Evolutionary conservation across 1,140 invertebrate genomes (phyloP).

Genomic region (Procambarus virginalis): DNA sequence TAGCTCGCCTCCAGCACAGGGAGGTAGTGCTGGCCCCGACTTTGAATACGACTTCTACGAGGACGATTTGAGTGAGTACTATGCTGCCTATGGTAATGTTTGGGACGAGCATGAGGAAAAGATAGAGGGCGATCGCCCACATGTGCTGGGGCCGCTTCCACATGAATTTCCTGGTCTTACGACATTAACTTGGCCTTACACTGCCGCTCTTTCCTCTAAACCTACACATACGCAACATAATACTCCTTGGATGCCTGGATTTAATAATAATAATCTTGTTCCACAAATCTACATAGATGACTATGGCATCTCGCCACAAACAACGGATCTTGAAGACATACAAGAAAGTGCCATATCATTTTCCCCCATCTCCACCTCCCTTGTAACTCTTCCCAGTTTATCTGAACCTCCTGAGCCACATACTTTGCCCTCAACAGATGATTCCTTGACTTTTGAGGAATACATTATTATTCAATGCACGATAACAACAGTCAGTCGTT

Average conservation of each 20-base stretch:
- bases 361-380: not conserved
- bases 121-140: not conserved
- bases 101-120: slow-evolving; percentile 16
- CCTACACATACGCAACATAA: not conserved
- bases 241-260: not conserved
- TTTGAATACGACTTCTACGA: slow-evolving; percentile 47
- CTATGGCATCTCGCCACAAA: not conserved
- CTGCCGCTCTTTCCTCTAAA: slow-evolving; percentile 13
- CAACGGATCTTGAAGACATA: not conserved
- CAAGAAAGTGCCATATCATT: not conserved
- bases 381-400: not conserved
- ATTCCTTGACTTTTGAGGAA: not conserved
- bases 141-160: not conserved
- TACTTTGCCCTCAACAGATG: not conserved
- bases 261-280: not conserved
- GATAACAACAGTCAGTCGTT: not conserved
- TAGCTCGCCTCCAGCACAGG: not conserved
- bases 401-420: not conserved
- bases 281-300: not conserved
- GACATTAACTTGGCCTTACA: slow-evolving; percentile 46
- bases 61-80: slow-evolving; percentile 57
- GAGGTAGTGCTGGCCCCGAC: slow-evolving; percentile 35
- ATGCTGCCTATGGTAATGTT: slow-evolving; percentile 40
- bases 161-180: slow-evolving; percentile 27
- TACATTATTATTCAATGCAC: not conserved